Percentiles rank a stretch among this genome's conserved stretches.
phyloP scores from a whole-genome alignment of 2,797 vertebrate genomes.

The Epinephelus coioides region DNA sequence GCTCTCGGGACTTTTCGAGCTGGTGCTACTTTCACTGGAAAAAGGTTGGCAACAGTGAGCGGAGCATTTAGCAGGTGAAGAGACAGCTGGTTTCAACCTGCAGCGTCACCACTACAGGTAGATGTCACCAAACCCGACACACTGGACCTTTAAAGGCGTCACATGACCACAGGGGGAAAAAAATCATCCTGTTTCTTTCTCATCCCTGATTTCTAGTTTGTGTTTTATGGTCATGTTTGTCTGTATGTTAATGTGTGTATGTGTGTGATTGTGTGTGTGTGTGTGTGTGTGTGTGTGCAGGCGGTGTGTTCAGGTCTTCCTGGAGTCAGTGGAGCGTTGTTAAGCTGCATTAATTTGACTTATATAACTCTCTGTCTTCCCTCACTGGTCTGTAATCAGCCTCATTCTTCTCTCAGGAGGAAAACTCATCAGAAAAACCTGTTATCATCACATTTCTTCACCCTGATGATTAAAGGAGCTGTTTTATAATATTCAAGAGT shows the following conservation, averaged over 20 bases:
- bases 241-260: background rate
- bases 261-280: slow-evolving; percentile 5
- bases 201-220: background rate
- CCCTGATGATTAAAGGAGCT: background rate
- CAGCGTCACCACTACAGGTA: too few relatives aligned
- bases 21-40: too few relatives aligned
- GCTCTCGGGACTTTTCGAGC: too few relatives aligned
- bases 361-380: slow-evolving; percentile 26
- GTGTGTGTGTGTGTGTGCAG: background rate
- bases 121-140: too few relatives aligned
- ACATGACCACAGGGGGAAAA: too few relatives aligned
- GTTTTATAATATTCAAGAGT: background rate
- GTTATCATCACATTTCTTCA: background rate
- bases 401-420: slow-evolving; percentile 14
- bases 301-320: slow-evolving; percentile 7
- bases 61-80: too few relatives aligned
- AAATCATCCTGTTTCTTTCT: too few relatives aligned
- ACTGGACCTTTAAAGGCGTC: too few relatives aligned
- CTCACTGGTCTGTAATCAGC: slow-evolving; percentile 27
- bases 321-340: slow-evolving; percentile 5
- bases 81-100: too few relatives aligned
- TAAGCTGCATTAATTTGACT: slow-evolving; percentile 29
- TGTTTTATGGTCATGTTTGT: background rate
- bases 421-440: background rate
- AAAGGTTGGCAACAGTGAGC: too few relatives aligned